phyloP scores from a whole-genome alignment of 1,140 invertebrate species.

The Saxidomus purpurata region DNA sequence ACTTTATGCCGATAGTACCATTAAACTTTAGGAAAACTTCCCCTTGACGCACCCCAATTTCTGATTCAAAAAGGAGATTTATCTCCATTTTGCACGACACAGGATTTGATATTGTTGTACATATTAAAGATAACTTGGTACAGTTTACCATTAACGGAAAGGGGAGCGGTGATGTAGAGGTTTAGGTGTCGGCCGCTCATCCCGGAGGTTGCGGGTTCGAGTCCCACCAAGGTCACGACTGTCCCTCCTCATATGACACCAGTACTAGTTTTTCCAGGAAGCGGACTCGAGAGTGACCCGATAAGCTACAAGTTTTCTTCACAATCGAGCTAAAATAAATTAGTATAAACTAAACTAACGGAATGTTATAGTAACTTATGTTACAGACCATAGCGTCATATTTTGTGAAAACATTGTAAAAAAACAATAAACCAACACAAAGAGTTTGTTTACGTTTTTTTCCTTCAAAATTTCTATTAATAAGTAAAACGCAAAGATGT shows the following conservation, averaged over 20 bases:
- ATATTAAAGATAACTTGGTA: constrained; percentile 50
- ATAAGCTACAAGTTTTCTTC: too few species aligned
- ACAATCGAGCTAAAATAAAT: too few species aligned
- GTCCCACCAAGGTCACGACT: too few species aligned
- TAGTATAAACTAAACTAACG: too few species aligned
- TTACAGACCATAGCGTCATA: constrained; percentile 31
- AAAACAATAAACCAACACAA: constrained; percentile 50
- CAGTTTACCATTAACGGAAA: constrained; percentile 21
- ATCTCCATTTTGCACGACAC: too few species aligned
- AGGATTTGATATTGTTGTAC: too few species aligned
- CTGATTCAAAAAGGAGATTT: background rate
- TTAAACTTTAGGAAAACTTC: background rate
- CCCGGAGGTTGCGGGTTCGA: too few species aligned
- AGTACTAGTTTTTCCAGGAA: too few species aligned
- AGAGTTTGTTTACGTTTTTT: constrained; percentile 23
- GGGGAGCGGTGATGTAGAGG: too few species aligned
- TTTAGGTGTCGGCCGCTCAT: too few species aligned
- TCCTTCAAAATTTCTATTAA: constrained; percentile 25
- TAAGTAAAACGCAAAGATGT: constrained; percentile 14
- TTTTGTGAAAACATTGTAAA: constrained; percentile 35
- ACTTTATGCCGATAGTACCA: background rate
- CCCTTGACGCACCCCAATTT: constrained; percentile 47
- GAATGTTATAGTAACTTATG: constrained; percentile 29
- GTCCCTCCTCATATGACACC: too few species aligned
- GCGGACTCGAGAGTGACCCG: too few species aligned